A percentile compares a stretch with the other conserved stretches of the same genome.
Conservation (phyloP, 2,797 vertebrate genomes). For the Odontamblyopus rebecca region DNA sequence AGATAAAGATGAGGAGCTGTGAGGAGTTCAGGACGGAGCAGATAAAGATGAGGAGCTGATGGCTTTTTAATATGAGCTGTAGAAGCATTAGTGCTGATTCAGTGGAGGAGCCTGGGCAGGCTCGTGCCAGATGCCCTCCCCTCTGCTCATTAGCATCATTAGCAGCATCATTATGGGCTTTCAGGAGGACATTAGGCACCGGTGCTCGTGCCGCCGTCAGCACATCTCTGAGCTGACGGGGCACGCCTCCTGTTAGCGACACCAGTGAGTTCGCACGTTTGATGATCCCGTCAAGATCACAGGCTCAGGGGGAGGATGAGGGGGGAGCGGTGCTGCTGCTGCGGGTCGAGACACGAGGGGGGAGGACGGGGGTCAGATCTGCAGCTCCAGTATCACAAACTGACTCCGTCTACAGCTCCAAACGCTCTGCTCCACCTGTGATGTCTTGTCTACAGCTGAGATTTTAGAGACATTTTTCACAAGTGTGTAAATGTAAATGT, state of each 20-base stretch:
- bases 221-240: constrained; percentile 76
- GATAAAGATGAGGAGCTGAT: constrained; percentile 79
- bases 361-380: no score
- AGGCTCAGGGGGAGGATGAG: constrained; percentile 53
- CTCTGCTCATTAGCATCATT: constrained; percentile 85
- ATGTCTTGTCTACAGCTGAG: no score
- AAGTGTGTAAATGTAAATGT: no score
- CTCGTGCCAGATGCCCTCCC: constrained; percentile 72
- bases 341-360: background rate
- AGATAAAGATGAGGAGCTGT: constrained; percentile 2
- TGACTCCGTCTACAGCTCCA: no score
- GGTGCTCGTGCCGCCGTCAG: constrained; percentile 79
- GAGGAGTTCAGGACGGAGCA: constrained; percentile 75
- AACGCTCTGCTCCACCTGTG: no score
- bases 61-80: constrained; percentile 80
- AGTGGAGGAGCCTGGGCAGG: constrained; percentile 74
- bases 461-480: no score
- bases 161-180: constrained; percentile 84
- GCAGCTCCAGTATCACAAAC: no score
- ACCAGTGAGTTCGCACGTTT: constrained; percentile 60
- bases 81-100: constrained; percentile 79
- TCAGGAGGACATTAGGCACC: constrained; percentile 85
- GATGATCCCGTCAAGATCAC: constrained; percentile 58
- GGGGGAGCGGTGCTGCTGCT: background rate
- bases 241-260: constrained; percentile 65